These are phyloP conservation scores for Psix sp. DNA, from an alignment of 1,140 invertebrate genomes.

Conservation along the genomic window DNA sequence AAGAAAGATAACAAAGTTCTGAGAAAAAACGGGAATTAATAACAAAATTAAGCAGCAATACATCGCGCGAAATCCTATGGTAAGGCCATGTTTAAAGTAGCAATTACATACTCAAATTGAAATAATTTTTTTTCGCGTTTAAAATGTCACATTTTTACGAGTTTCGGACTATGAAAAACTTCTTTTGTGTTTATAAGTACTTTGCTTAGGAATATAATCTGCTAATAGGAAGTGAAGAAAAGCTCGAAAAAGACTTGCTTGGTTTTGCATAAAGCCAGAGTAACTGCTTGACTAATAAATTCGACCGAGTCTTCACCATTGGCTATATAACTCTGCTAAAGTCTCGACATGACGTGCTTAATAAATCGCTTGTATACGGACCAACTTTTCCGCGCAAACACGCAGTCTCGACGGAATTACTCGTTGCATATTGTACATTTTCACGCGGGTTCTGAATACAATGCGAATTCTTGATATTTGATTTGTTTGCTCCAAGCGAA, in stretches of 20 bases:
- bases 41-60: background rate
- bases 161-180: no score
- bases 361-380: constrained; percentile 41
- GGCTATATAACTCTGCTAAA: constrained; percentile 43
- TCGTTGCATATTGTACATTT: constrained; percentile 43
- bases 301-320: constrained; percentile 18
- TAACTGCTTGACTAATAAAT: constrained; percentile 32
- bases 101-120: no score
- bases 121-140: no score
- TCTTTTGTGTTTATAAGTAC: background rate
- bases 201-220: background rate
- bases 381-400: constrained; percentile 41
- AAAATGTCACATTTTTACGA: no score
- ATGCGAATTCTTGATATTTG: no score
- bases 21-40: constrained; percentile 3
- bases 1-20: constrained; percentile 8
- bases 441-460: constrained; percentile 14
- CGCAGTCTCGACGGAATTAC: constrained; percentile 23
- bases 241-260: background rate
- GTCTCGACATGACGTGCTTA: constrained; percentile 46
- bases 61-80: constrained; percentile 1
- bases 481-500: no score
- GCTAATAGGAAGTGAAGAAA: constrained; percentile 3
- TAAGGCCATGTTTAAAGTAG: no score
- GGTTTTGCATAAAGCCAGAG: constrained; percentile 21